Evolutionary conservation across 2,113 vertebrate genomes (phyloP).

Genomic region (Eubucco bourcierii): DNA sequence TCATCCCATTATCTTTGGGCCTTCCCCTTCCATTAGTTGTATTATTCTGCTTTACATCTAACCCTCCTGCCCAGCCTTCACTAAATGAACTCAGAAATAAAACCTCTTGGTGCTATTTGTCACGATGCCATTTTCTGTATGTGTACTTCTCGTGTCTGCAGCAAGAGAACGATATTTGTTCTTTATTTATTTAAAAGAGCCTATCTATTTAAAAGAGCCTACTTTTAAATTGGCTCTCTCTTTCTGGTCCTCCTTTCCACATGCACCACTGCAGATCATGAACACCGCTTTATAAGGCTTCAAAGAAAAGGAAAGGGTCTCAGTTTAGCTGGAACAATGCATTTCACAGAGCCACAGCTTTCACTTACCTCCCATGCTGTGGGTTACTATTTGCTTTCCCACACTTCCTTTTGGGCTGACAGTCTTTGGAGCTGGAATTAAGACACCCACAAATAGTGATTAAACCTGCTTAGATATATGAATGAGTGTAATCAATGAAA

Average conservation of each 20-base stretch:
- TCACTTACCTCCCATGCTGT: conserved; percentile 54
- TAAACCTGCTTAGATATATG: not conserved
- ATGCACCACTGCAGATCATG: conserved; percentile 5
- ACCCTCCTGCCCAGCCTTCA: not conserved
- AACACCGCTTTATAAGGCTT: not conserved
- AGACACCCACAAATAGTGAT: not conserved
- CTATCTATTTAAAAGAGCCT: too few species aligned
- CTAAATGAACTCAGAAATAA: not conserved
- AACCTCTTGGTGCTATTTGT: not conserved
- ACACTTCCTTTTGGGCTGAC: conserved; percentile 48
- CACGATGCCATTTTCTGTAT: not conserved
- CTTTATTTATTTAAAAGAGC: too few species aligned
- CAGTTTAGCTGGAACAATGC: conserved; percentile 45
- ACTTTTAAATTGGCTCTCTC: not conserved
- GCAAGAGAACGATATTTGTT: not conserved
- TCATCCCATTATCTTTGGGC: not conserved
- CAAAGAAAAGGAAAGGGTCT: conserved; percentile 30
- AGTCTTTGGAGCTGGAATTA: conserved; percentile 45
- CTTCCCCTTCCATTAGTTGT: not conserved
- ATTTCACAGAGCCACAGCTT: conserved; percentile 48
- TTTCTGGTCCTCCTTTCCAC: not conserved
- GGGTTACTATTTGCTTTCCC: conserved; percentile 62
- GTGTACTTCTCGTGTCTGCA: not conserved
- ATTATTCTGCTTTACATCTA: not conserved
- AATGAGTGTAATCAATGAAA: not conserved